Evolutionary conservation across 1,140 invertebrate genomes (phyloP), one percentile per base, ranked within the genome.

Genomic region (Ladona fulva): DNA sequence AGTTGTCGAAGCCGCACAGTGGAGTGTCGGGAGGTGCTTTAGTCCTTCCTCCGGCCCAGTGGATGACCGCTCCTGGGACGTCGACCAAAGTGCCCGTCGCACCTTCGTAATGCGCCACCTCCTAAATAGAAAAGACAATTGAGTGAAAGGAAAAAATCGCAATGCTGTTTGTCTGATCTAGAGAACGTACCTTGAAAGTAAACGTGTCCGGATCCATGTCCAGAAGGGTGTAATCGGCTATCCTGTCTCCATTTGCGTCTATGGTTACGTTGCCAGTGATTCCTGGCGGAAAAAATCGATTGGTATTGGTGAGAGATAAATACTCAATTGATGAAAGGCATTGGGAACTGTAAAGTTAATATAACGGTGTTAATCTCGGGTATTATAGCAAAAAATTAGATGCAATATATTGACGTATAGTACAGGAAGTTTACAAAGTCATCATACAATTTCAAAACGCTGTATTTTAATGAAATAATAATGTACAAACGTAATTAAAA

Each of bases 251-350:
- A 84, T 97, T 97, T 0, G 87, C 86, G 83, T 97, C 94, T 79
- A 98, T 97, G 77, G 92, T 93, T 3, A 98, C 95, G 79, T 94
- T 93, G 0, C 95, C 96, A 0, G 95, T 96, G 78, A 97, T 96
- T 75, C 96, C 95, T 91, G 85, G 44, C 82, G 80, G 66, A 77
- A 80, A 74, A 24, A 66, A 66, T 3, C 5, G 52, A 66, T n/a
- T n/a, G n/a, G n/a, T n/a, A n/a, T n/a, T n/a, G n/a, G n/a, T n/a
- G n/a, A n/a, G n/a, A n/a, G n/a, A n/a, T n/a, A n/a, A n/a, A n/a
- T n/a, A n/a, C n/a, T n/a, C n/a, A n/a, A n/a, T n/a, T n/a, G n/a
- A n/a, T n/a, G n/a, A n/a, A n/a, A n/a, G n/a, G n/a, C n/a, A n/a
- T n/a, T n/a, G n/a, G n/a, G n/a, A n/a, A n/a, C n/a, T n/a, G n/a